Base-by-base conservation (phyloP, 2,797 vertebrate genomes). In the Cygnus olor region DNA sequence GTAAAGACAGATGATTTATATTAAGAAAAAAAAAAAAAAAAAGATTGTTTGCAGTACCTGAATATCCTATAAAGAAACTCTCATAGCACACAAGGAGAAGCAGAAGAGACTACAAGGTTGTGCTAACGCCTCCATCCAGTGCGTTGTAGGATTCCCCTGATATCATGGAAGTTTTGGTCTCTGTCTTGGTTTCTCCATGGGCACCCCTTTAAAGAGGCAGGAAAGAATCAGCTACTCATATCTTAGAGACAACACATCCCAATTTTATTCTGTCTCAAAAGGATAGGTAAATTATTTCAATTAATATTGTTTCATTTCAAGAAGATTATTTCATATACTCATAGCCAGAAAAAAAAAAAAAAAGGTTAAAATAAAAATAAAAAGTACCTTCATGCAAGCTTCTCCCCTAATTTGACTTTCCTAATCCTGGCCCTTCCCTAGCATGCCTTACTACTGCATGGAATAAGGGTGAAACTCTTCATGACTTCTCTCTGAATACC, bases 1-100 rank as follows among this genome's bases (percentile, higher is more conserved):
- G 42, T 79, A 71, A 91, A 90, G 81, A 56, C 28, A 40, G 27
- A 72, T 94, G 30, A 88, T 89, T 85, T 92, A 83, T 64, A 87
- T 69, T 66, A 92, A 73, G 69, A 8, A 36, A 49, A 27, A 53
- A 36, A 89, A 65, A 78, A 49, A 6, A 64, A 27, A 12, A 63
- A 74, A 61, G 9, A 57, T 25, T 57, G 11, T n/a, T 16, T 56
- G 19, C 70, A 88, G 70, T 28, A 86, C 53, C 58, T 40, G 27
- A 90, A 56, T 78, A 85, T 78, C 22, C 36, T 40, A 15, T 77
- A 61, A 80, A 87, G 78, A 84, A 80, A 80, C 44, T 79, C 60
- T 49, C 28, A 54, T 2, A 86, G 64, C 25, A 58, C 25, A 65
- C 4, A 53, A 12, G n/a, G 27, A 80, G 51, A 91, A 93, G 24